phyloP scores from a whole-genome alignment of 2,888 invertebrate genomes.

The Acronicta aceris region DNA sequence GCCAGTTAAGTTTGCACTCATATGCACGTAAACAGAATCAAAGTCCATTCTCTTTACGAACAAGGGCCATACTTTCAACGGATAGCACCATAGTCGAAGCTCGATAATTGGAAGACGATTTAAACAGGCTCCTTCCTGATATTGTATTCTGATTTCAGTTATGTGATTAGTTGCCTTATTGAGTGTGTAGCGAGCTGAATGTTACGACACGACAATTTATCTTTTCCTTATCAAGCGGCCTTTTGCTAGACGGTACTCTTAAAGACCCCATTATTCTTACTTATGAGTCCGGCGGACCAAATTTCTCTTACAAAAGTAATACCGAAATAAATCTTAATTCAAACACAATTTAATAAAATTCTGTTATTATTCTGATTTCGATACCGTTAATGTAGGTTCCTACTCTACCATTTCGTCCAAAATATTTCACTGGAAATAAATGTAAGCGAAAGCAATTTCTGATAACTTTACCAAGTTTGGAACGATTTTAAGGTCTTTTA shows the following conservation, averaged over 20 bases:
- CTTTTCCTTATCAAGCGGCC: constrained; percentile 48
- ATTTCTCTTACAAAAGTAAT: no score
- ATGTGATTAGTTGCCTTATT: constrained; percentile 49
- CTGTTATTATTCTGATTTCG: no score
- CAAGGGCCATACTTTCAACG: constrained; percentile 30
- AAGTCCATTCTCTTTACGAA: constrained; percentile 40
- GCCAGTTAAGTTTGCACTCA: neutral
- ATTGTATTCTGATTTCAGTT: constrained; percentile 53
- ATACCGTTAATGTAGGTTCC: no score
- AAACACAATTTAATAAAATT: no score
- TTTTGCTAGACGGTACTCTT: constrained; percentile 30
- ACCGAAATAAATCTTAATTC: no score
- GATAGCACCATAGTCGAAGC: constrained; percentile 36
- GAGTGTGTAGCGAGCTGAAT: constrained; percentile 30
- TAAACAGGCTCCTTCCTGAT: constrained; percentile 48
- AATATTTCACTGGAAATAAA: no score
- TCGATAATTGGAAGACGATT: constrained; percentile 49
- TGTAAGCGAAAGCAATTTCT: no score
- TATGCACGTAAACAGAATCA: constrained; percentile 20
- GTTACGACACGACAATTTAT: constrained; percentile 38
- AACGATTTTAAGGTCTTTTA: no score
- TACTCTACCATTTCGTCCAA: no score
- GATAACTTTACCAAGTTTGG: no score
- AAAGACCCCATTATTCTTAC: constrained; percentile 19
- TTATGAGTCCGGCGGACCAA: no score